Evolutionary conservation across 2,113 vertebrate genomes (phyloP).

Genomic region (Mus musculus): DNA sequence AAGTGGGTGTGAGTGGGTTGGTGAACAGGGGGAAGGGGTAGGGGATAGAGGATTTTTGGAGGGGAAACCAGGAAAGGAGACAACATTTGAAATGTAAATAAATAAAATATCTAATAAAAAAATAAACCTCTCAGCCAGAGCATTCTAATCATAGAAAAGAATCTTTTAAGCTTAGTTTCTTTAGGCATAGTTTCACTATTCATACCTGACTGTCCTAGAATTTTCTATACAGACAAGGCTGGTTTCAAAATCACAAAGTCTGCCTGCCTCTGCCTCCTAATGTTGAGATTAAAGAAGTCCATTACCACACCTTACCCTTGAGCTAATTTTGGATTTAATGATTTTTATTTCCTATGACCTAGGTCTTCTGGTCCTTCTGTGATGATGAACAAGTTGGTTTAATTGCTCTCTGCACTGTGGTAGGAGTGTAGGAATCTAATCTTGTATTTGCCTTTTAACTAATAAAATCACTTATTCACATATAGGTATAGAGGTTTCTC

Average conservation of each 20-base stretch:
- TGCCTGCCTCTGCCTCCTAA: background rate
- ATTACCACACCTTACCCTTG: background rate
- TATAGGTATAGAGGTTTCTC: background rate
- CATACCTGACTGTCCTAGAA: background rate
- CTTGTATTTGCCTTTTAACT: background rate
- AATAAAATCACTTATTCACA: background rate
- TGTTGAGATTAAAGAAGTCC: too few relatives aligned
- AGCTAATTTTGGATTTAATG: slow-evolving; percentile 6
- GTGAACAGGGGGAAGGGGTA: too few relatives aligned
- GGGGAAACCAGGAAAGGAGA: too few relatives aligned
- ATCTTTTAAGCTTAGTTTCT: background rate
- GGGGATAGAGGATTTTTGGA: too few relatives aligned
- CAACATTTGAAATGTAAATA: too few relatives aligned
- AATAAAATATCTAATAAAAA: too few relatives aligned
- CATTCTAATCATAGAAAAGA: background rate
- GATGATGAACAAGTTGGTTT: background rate
- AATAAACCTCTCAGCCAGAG: background rate
- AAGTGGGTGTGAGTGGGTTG: too few relatives aligned
- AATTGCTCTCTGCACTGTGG: background rate
- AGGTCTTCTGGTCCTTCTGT: background rate
- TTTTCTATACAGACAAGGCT: background rate
- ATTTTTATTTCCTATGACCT: background rate
- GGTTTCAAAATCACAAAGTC: background rate
- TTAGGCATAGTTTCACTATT: background rate
- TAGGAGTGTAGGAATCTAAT: background rate